Evolutionary conservation across 1,140 invertebrate species (phyloP).

Genomic region (Drosophila busckii): DNA sequence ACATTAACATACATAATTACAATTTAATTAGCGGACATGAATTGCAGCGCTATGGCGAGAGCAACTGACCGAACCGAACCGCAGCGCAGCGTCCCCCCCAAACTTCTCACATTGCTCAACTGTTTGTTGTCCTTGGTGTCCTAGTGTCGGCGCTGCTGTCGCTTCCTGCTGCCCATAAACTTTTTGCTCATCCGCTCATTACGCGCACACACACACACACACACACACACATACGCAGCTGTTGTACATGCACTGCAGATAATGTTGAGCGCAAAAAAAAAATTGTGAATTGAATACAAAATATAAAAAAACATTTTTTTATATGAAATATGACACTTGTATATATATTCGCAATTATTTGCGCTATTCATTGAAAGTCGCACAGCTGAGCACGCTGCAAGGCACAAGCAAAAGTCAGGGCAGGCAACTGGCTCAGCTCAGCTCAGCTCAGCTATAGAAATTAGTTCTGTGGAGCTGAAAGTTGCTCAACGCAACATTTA

Average conservation of each 20-base stretch:
- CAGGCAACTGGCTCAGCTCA: too few relatives aligned
- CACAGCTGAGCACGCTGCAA: constrained; percentile 25
- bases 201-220: constrained; percentile 20
- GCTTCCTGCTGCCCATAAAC: constrained; percentile 61
- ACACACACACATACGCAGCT: constrained; percentile 14
- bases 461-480: too few relatives aligned
- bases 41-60: constrained; percentile 53
- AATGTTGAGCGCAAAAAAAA: constrained; percentile 40
- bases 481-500: constrained; percentile 9
- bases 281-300: neutral
- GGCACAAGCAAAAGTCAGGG: too few relatives aligned
- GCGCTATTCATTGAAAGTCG: constrained; percentile 52
- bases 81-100: constrained; percentile 4
- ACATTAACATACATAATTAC: constrained; percentile 75
- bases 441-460: too few relatives aligned
- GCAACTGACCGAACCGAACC: constrained; percentile 32
- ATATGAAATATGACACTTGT: constrained; percentile 71
- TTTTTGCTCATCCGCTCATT: constrained; percentile 57
- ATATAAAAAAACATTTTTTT: constrained; percentile 26
- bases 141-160: constrained; percentile 57
- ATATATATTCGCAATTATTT: constrained; percentile 74
- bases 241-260: constrained; percentile 30
- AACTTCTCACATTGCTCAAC: neutral
- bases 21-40: constrained; percentile 73
- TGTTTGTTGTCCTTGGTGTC: constrained; percentile 13